Percentiles rank a stretch among this genome's conserved stretches.
Conservation (phyloP, 2,888 invertebrate species). For the Unio pictorum region DNA sequence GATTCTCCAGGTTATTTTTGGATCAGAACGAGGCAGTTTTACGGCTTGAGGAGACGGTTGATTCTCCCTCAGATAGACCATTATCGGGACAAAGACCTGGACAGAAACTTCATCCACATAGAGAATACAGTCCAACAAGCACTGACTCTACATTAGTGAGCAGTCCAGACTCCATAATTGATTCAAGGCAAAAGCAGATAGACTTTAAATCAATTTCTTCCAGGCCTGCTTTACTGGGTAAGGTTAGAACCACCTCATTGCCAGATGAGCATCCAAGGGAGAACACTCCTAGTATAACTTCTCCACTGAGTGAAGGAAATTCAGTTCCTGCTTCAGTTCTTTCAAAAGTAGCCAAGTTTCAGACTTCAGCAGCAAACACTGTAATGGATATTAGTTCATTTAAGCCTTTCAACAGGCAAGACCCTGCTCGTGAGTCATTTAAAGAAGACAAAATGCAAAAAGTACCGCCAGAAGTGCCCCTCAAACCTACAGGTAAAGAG, state of each 20-base stretch:
- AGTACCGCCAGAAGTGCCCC: constrained; percentile 40
- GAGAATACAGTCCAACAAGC: constrained; percentile 39
- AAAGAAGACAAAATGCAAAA: constrained; percentile 33
- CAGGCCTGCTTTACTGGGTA: constrained; percentile 43
- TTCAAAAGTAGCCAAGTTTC: constrained; percentile 52
- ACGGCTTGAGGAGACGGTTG: constrained; percentile 30
- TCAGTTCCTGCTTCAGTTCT: constrained; percentile 39
- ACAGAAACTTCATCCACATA: constrained; percentile 13
- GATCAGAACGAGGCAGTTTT: constrained; percentile 45
- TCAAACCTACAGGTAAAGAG: constrained; percentile 41
- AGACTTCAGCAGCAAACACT: constrained; percentile 35
- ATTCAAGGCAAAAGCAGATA: constrained; percentile 33
- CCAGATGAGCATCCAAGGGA: constrained; percentile 23
- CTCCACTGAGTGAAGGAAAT: constrained; percentile 20
- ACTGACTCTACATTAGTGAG: constrained; percentile 39
- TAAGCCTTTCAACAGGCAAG: constrained; percentile 42
- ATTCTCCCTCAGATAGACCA: constrained; percentile 26
- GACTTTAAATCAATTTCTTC: constrained; percentile 35
- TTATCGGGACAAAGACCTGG: constrained; percentile 24
- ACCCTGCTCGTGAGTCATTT: constrained; percentile 38
- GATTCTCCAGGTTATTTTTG: constrained; percentile 59
- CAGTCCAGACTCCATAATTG: constrained; percentile 41
- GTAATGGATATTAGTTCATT: constrained; percentile 37
- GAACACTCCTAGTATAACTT: constrained; percentile 16
- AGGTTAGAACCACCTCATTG: constrained; percentile 36